Percentiles rank a stretch among this genome's conserved stretches.
Conservation (phyloP, 1,140 invertebrate genomes). For the Drosophila dunni region DNA sequence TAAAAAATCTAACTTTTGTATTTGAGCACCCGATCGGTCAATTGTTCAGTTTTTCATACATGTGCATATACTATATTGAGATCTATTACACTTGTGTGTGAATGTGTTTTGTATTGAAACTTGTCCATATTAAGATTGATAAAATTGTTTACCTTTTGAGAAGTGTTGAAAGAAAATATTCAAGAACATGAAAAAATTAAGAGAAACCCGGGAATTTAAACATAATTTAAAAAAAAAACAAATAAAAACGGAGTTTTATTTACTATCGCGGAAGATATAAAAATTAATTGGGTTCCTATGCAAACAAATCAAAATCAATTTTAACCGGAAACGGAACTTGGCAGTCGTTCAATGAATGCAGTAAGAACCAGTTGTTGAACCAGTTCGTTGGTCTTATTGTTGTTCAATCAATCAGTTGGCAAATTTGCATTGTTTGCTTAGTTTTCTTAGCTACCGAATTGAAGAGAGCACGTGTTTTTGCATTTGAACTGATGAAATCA, state of each 20-base stretch:
- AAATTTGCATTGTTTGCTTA: slow-evolving; percentile 11
- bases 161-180: slow-evolving; percentile 53
- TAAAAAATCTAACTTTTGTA: slow-evolving; percentile 30
- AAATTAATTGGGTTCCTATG: background rate
- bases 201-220: slow-evolving; percentile 27
- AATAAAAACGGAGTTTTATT: slow-evolving; percentile 24
- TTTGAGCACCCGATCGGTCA: slow-evolving; percentile 46
- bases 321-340: background rate
- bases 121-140: slow-evolving; percentile 72
- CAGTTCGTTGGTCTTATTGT: background rate
- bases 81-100: background rate
- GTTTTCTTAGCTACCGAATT: slow-evolving; percentile 2
- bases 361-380: slow-evolving; percentile 1
- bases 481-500: slow-evolving; percentile 2
- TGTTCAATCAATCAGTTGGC: slow-evolving; percentile 14
- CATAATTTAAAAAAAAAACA: slow-evolving; percentile 38
- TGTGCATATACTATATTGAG: slow-evolving; percentile 3
- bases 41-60: slow-evolving; percentile 42
- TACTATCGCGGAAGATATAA: background rate
- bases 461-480: slow-evolving; percentile 16
- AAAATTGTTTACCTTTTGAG: slow-evolving; percentile 71
- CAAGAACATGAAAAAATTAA: slow-evolving; percentile 40
- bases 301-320: no score
- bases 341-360: background rate
- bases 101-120: slow-evolving; percentile 21